Base-by-base conservation (phyloP, 2,113 vertebrate species). In the Astatoreochromis straeleni region DNA sequence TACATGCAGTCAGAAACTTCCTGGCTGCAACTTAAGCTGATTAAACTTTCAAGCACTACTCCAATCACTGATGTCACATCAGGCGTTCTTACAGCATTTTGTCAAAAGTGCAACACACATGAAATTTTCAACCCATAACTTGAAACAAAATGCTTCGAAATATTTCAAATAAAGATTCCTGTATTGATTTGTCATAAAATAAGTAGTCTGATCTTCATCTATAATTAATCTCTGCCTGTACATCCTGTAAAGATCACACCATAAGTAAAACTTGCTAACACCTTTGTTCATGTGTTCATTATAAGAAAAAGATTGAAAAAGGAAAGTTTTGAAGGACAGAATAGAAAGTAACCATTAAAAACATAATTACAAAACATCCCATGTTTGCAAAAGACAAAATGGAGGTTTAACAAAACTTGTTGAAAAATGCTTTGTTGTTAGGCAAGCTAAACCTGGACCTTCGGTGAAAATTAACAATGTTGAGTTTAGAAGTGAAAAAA, bases 111-210 rank as follows among this genome's bases (percentile, higher is more conserved):
- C 70, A 75, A 75, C 70, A 29, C 21, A 26, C 70, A 29, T 19
- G 1, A 75, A 29, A 75, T 17, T 75, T 47, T 75, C 42, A 75
- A 75, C 24, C 6, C 2, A 75, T 47, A 47, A 5, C 3, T 31
- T 75, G 6, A 75, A 75, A 75, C 3, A 31, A 47, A 75, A 31
- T 19, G 24, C 4, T 0, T 49, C 0, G 0, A 75, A 75, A 47
- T 47, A 47, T 75, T 75, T 19, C 2, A 75, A 29, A 47, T 3
- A 29, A 45, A 24, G 2, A 75, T 5, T 47, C 42, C 70, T 47
- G 42, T 47, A 47, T 47, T 75, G 42, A 75, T 49, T 75, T 75
- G 24, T 31, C 40, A 75, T 19, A 75, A 47, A 12, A 49, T 75
- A 38, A 13, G 42, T 5, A 45, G 24, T 49, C 6, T 49, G 45